Evolutionary conservation across 35 echinoderm and acorn worm species (phyloP).

Genomic region (Apostichopus californicus): DNA sequence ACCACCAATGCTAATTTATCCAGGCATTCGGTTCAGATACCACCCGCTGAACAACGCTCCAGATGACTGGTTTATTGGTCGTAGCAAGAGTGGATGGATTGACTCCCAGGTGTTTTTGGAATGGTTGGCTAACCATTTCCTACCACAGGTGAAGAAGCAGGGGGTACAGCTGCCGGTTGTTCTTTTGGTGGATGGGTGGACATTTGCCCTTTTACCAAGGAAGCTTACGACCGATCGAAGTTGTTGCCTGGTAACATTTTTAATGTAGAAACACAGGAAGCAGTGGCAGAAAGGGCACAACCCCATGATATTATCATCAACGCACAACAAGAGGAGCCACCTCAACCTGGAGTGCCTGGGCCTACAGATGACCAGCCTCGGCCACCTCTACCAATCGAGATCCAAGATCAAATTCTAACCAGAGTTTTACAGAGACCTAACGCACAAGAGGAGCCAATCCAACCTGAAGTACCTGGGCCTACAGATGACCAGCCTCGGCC

Average conservation of each 20-base stretch:
- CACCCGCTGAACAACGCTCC: not conserved
- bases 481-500: too few relatives aligned
- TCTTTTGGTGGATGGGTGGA: not conserved
- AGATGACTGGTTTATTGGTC: not conserved
- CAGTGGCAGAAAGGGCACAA: too few relatives aligned
- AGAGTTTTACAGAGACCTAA: too few relatives aligned
- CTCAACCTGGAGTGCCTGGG: too few relatives aligned
- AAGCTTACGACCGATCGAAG: not conserved
- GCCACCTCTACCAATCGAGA: too few relatives aligned
- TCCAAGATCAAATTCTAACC: too few relatives aligned
- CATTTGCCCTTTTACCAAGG: not conserved
- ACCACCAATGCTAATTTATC: conserved; percentile 57
- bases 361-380: too few relatives aligned
- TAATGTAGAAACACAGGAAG: too few relatives aligned
- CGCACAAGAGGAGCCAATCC: too few relatives aligned
- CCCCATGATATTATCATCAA: too few relatives aligned
- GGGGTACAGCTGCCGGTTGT: not conserved
- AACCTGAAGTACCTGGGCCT: too few relatives aligned
- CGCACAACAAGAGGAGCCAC: too few relatives aligned
- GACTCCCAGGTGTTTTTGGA: conserved; percentile 8
- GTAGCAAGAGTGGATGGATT: conserved; percentile 4
- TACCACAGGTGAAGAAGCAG: not conserved
- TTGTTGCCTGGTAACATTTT: not conserved
- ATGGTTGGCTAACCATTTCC: conserved; percentile 29
- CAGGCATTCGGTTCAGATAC: conserved; percentile 23